A percentile compares a stretch with the other conserved stretches of the same genome.
Evolutionary conservation across 1,140 invertebrate species (phyloP).

Genomic region (Meteorus sp.): DNA sequence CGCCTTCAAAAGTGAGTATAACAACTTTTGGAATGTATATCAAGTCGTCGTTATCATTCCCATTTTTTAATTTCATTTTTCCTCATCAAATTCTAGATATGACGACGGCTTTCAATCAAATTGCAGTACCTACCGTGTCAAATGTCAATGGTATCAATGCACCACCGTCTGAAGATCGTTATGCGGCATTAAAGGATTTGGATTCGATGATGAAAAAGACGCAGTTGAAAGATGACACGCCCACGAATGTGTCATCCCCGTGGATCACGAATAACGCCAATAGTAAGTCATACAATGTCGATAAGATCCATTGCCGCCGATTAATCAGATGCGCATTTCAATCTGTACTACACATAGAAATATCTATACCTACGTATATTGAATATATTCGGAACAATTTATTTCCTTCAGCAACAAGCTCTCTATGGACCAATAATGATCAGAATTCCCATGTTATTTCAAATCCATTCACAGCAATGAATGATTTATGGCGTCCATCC

Average conservation of each 20-base stretch:
- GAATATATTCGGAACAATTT: background rate
- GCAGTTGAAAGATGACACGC: conserved; percentile 51
- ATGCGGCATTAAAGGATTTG: conserved; percentile 81
- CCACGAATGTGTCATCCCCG: conserved; percentile 35
- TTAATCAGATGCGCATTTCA: no score
- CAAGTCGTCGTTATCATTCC: conserved; percentile 13
- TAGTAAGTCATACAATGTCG: conserved; percentile 32
- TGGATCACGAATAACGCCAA: conserved; percentile 53
- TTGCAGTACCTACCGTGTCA: conserved; percentile 33
- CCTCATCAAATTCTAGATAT: conserved; percentile 43
- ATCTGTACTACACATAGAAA: no score
- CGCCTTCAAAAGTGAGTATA: conserved; percentile 58
- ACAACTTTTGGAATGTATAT: background rate
- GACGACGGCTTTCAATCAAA: conserved; percentile 46
- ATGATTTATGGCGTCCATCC: conserved; percentile 50
- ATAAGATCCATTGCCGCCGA: background rate
- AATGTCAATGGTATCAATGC: conserved; percentile 46
- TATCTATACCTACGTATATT: background rate
- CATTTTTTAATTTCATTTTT: conserved; percentile 36
- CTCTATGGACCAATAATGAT: conserved; percentile 47
- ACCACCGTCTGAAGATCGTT: conserved; percentile 72
- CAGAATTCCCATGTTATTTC: conserved; percentile 50
- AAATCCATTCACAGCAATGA: conserved; percentile 51
- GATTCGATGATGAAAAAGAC: conserved; percentile 68
- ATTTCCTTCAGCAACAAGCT: conserved; percentile 42